These are phyloP conservation scores for Heterotilapia buettikoferi DNA, from an alignment of 2,113 vertebrate species.

Conservation along the genomic window DNA sequence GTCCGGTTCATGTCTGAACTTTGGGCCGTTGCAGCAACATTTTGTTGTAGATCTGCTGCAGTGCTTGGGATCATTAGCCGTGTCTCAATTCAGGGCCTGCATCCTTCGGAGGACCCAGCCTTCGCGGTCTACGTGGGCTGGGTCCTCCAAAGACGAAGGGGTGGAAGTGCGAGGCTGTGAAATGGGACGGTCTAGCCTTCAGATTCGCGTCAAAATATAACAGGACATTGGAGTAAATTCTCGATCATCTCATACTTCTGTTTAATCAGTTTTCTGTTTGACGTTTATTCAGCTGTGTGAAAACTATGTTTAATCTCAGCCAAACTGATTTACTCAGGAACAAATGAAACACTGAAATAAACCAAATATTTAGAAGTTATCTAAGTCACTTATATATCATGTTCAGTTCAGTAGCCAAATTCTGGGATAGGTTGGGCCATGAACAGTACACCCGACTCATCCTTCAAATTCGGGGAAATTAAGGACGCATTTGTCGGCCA, in stretches of 20 bases:
- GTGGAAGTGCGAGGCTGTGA: neutral
- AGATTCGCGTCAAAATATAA: fast-evolving
- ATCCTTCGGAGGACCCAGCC: fast-evolving
- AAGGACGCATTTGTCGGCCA: fast-evolving
- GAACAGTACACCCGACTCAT: neutral
- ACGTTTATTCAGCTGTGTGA: neutral
- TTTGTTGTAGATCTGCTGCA: neutral
- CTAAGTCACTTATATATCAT: neutral
- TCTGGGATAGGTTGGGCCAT: neutral
- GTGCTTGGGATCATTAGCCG: neutral
- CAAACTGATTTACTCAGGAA: neutral
- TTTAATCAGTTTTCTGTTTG: neutral
- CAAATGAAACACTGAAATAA: neutral
- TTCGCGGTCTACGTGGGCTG: fast-evolving
- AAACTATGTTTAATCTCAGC: fast-evolving
- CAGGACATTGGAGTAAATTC: fast-evolving
- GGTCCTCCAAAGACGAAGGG: neutral
- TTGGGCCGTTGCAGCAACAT: neutral
- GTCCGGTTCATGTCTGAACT: neutral
- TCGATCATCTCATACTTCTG: neutral
- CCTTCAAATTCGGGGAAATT: neutral
- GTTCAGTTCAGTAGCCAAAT: neutral
- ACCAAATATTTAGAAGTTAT: neutral
- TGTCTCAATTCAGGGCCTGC: neutral
- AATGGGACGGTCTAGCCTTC: fast-evolving